Base-by-base conservation (phyloP, 2,888 invertebrate species). In the Orchestes rusci region DNA sequence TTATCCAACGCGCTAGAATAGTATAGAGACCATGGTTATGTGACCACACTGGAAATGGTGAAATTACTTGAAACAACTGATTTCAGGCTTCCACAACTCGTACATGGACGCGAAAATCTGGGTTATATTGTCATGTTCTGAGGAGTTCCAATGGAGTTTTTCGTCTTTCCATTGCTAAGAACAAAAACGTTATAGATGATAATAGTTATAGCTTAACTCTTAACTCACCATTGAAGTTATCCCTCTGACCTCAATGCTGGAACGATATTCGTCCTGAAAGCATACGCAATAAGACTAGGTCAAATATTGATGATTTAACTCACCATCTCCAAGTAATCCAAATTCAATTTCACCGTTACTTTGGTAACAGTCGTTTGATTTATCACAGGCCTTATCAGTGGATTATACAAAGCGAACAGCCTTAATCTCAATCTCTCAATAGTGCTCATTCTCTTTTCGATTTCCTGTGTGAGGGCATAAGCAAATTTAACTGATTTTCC, bases 121-220 rank as follows among this genome's bases (percentile, higher is more conserved):
- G 1, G 66, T 64, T 0, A 78, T 69, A 4, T 71, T 71, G n/a
- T 72, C 74, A 59, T 72, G 81, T 29, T 75, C 72, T 12, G 58
- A 61, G 0, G 77, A 74, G 51, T 74, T 66, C 83, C 83, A 84
- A 0, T 68, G 63, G 55, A 82, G 63, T 48, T 74, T 76, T 10
- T 72, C 66, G 54, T 83, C 83, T 1, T 59, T 66, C 84, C 84
- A 84, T 49, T 64, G 68, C 81, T 81, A 50, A 45, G 32, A 35
- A 18, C 1, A 19, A 39, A 18, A 19, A 48, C 35, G 16, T 13
- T 16, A 18, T 23, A 7, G 23, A 38, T 18, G 15, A n/a, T 23
- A 2, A 18, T 45, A 33, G 30, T 19, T 35, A 18, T 16, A 39
- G 4, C 17, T n/a, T n/a, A n/a, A 17, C 4, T 34, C 17, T 23